A percentile compares a stretch with the other conserved stretches of the same genome.
phyloP scores from a whole-genome alignment of 2,797 vertebrate genomes.

The Setipinna tenuifilis region DNA sequence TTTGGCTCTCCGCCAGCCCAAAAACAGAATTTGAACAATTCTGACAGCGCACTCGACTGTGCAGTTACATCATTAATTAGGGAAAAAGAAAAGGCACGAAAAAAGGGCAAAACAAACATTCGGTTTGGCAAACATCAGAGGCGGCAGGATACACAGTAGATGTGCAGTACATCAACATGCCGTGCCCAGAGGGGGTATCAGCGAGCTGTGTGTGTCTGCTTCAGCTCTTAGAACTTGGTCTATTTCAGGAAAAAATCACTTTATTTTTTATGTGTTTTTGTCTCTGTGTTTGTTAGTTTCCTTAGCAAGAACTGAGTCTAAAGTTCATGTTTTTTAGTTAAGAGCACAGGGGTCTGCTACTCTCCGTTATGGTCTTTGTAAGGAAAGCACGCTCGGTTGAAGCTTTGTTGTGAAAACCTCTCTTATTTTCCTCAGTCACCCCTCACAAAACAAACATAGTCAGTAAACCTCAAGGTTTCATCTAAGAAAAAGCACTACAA shows the following conservation, averaged over 20 bases:
- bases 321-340: not conserved
- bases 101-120: not conserved
- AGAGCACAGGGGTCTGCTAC: not conserved
- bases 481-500: not conserved
- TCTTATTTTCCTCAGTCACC: not conserved
- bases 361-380: not conserved
- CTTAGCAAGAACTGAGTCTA: not conserved
- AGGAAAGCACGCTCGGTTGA: not conserved
- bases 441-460: not conserved
- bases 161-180: not conserved
- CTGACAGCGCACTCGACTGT: not conserved
- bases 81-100: not conserved
- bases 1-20: not conserved
- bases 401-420: not conserved
- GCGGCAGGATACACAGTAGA: not conserved
- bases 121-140: not conserved
- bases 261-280: not conserved
- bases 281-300: not conserved
- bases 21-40: conserved; percentile 24
- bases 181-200: not conserved
- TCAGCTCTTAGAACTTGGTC: not conserved
- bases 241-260: not conserved
- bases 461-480: not conserved
- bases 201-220: not conserved
- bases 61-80: not conserved